Evolutionary conservation across 2,797 vertebrate species (phyloP), one percentile per base, ranked within the genome.

Genomic region (Micrastur ruficollis): DNA sequence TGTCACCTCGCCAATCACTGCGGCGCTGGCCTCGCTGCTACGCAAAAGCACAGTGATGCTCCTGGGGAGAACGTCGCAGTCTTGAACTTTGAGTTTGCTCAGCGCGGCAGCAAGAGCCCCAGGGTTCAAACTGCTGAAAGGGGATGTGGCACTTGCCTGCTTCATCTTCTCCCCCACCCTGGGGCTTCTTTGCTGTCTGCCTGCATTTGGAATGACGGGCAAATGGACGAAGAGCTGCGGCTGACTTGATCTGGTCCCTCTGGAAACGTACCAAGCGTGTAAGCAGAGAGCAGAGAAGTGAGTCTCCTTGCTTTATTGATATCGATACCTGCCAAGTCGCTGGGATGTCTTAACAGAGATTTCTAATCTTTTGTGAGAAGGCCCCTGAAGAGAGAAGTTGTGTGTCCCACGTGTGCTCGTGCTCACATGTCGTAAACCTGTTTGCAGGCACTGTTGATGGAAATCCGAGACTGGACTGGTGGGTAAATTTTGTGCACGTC

Each of bases 21-120:
- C 2, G 0, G 52, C 0, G 7, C n/a, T 66, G 74, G 34, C 2
- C 3, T 7, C 6, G 56, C 2, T 50, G 40, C 63, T 42, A 46
- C 2, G 2, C 36, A 19, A 42, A 47, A 52, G 8, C n/a, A 22
- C 0, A 1, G 9, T 8, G 2, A 22, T 9, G 22, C 9, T 0
- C 1, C 8, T 65, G 22, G 31, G 42, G 68, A 42, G 47, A 44
- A 66, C 2, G 8, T 16, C 3, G 3, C 3, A 1, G 36, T 20
- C 44, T 31, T 50, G 27, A 66, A 56, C 20, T n/a, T n/a, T n/a
- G 20, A 29, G 16, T 20, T 56, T 26, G 16, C 34, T 87, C 25
- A 14, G 19, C 0, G 0, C 1, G 9, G 42, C 49, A 73, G 55
- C 20, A 16, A 46, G 23, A 53, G 40, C 22, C 29, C 15, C 20